Conservation (phyloP, 2,888 invertebrate species). For the Sipha maydis region DNA sequence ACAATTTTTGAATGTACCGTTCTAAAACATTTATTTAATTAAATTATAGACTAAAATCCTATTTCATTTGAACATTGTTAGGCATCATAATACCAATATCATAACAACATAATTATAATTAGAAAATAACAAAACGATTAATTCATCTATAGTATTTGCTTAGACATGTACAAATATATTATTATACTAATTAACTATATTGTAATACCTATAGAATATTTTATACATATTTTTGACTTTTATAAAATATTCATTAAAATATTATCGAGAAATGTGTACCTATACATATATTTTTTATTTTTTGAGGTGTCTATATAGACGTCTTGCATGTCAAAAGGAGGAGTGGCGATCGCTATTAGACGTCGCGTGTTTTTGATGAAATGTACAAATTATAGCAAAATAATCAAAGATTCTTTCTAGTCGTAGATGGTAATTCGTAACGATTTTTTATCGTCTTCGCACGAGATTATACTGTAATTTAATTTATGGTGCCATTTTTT, state of each 20-base stretch:
- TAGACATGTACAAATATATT: neutral
- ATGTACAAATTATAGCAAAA: constrained; percentile 23
- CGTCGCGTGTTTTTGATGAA: constrained; percentile 49
- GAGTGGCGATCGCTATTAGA: constrained; percentile 24
- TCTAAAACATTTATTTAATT: too few species aligned
- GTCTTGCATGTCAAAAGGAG: constrained; percentile 55
- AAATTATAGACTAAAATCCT: too few species aligned
- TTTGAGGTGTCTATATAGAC: constrained; percentile 46
- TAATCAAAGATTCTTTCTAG: constrained; percentile 19
- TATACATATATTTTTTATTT: neutral
- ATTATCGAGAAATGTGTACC: constrained; percentile 19
- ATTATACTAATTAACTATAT: neutral
- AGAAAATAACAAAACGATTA: neutral
- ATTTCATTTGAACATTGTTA: too few species aligned
- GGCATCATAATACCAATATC: too few species aligned
- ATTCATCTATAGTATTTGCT: neutral
- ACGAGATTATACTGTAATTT: neutral
- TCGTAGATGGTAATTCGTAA: neutral
- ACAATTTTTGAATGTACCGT: too few species aligned
- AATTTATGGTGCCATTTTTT: neutral
- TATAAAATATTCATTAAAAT: constrained; percentile 36
- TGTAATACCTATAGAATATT: neutral
- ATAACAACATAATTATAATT: neutral
- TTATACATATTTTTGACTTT: constrained; percentile 9
- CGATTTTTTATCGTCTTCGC: constrained; percentile 23